A percentile compares a stretch with the other conserved stretches of the same genome.
Conservation (phyloP, 2,797 vertebrate species). For the Ptychadena robeensis region DNA sequence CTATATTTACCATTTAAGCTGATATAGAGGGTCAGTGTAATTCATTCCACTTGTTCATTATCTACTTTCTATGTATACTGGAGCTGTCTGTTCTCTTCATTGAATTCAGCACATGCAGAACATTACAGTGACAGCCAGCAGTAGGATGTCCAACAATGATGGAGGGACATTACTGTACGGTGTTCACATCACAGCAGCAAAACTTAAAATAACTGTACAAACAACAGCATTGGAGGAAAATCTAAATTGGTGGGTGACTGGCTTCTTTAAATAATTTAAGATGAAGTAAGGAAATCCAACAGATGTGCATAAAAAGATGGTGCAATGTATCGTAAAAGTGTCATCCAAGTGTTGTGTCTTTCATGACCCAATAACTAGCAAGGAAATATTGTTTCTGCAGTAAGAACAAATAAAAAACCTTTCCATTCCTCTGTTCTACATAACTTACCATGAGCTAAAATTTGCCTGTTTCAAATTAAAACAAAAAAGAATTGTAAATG, state of each 20-base stretch:
- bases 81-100: neutral
- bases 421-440: slow-evolving; percentile 26
- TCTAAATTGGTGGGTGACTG: neutral
- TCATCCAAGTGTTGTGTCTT: slow-evolving; percentile 1
- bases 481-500: slow-evolving; percentile 45
- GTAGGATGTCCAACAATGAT: neutral
- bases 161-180: neutral
- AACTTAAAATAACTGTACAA: neutral
- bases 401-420: neutral
- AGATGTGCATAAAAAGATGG: slow-evolving; percentile 21
- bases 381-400: neutral
- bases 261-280: neutral
- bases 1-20: neutral
- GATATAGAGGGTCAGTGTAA: neutral
- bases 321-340: slow-evolving; percentile 5
- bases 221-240: neutral
- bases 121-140: neutral
- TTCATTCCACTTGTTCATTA: neutral
- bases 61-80: neutral
- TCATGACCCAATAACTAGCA: neutral
- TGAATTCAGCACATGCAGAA: neutral
- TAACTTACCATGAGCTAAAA: slow-evolving; percentile 36
- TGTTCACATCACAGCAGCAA: neutral
- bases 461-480: slow-evolving; percentile 60
- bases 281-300: neutral